A percentile compares a stretch with the other conserved stretches of the same genome.
These are phyloP conservation scores for Chymomyza costata DNA, from an alignment of 1,140 invertebrate genomes.

Conservation along the genomic window DNA sequence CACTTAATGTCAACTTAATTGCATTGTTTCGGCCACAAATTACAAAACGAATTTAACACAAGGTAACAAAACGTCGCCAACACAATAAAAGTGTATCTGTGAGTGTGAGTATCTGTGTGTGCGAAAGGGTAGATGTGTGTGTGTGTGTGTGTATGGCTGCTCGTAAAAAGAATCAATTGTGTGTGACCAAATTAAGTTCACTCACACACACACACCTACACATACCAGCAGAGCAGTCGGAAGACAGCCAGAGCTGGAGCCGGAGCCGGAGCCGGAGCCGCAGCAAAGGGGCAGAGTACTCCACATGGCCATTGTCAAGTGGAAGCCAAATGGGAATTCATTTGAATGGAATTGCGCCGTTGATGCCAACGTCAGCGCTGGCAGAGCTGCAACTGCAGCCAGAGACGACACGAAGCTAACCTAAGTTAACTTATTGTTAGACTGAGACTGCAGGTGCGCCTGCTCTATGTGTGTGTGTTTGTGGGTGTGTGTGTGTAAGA, in stretches of 20 bases:
- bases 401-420: not conserved
- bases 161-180: constrained; percentile 69
- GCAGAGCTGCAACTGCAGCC: constrained; percentile 18
- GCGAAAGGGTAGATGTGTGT: no score
- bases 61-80: constrained; percentile 56
- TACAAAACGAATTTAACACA: constrained; percentile 66
- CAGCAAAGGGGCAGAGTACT: no score
- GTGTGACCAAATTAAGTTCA: constrained; percentile 71
- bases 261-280: constrained; percentile 12
- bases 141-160: constrained; percentile 29
- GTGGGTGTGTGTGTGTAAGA: no score
- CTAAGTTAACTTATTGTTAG: constrained; percentile 6
- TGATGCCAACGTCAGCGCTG: no score
- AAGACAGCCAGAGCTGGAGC: constrained; percentile 1
- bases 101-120: constrained; percentile 4
- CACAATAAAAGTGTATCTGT: constrained; percentile 42
- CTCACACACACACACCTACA: constrained; percentile 9
- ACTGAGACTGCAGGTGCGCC: constrained; percentile 15
- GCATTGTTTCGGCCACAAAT: constrained; percentile 71
- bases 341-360: constrained; percentile 58
- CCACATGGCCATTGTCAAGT: constrained; percentile 61
- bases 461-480: no score
- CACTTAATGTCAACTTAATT: constrained; percentile 71
- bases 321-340: constrained; percentile 65
- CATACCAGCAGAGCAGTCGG: constrained; percentile 21